These are phyloP conservation scores for Reticulitermes speratus DNA, from an alignment of 1,140 invertebrate species.

Conservation along the genomic window DNA sequence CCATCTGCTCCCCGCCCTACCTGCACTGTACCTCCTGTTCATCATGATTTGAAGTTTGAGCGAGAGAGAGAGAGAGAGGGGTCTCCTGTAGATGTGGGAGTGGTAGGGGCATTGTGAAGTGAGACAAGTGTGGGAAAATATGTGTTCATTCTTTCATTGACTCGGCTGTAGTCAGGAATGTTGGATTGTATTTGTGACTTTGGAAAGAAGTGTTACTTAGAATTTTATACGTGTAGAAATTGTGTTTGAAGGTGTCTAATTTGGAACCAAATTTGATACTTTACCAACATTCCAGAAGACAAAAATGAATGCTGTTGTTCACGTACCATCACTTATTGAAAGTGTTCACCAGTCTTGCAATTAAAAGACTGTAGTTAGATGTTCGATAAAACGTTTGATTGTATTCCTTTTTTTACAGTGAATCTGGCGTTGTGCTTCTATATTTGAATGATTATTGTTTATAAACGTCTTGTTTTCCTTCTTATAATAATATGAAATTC, in stretches of 20 bases:
- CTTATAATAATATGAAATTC: not conserved
- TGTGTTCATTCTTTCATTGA: too few species aligned
- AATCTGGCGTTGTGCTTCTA: not conserved
- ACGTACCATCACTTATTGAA: not conserved
- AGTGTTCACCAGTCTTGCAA: not conserved
- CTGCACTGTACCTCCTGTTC: too few species aligned
- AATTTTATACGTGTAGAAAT: not conserved
- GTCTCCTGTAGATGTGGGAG: too few species aligned
- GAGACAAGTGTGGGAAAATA: too few species aligned
- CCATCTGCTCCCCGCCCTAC: too few species aligned
- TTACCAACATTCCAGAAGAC: not conserved
- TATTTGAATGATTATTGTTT: not conserved
- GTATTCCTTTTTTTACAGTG: not conserved
- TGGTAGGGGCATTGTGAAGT: too few species aligned
- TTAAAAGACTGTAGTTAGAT: not conserved
- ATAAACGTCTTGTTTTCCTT: not conserved
- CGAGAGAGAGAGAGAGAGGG: too few species aligned
- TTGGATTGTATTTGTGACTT: not conserved
- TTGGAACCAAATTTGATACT: not conserved
- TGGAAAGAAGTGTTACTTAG: not conserved
- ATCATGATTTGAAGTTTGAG: too few species aligned
- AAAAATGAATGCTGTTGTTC: not conserved
- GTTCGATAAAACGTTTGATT: not conserved
- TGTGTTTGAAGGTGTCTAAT: not conserved
- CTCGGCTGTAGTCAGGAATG: not conserved